Conservation (phyloP, 2,888 invertebrate species). For the Ectemnius cavifrons region DNA sequence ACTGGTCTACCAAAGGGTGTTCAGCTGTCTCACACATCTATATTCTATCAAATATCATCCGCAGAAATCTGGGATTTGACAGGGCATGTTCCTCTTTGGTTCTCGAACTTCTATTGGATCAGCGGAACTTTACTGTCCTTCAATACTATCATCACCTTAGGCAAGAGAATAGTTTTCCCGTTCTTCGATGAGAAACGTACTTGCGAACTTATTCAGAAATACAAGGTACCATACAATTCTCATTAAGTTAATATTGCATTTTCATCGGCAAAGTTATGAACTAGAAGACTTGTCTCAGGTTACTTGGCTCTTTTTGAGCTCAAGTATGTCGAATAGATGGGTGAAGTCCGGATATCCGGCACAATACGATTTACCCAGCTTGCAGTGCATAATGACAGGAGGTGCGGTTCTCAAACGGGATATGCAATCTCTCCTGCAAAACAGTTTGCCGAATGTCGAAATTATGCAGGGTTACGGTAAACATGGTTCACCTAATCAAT, state of each 20-base stretch:
- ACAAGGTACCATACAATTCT: slow-evolving; percentile 55
- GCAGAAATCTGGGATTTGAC: neutral
- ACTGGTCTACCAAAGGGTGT: slow-evolving; percentile 71
- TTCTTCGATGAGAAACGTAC: slow-evolving; percentile 59
- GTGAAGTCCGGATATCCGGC: slow-evolving; percentile 31
- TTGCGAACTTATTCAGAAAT: slow-evolving; percentile 67
- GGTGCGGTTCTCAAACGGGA: slow-evolving; percentile 53
- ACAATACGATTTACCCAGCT: slow-evolving; percentile 53
- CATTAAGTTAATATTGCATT: neutral
- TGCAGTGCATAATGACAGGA: slow-evolving; percentile 41
- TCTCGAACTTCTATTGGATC: slow-evolving; percentile 69
- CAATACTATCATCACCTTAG: slow-evolving; percentile 19
- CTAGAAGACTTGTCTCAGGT: slow-evolving; percentile 41
- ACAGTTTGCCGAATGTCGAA: slow-evolving; percentile 32
- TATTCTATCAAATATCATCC: slow-evolving; percentile 30
- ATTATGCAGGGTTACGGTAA: slow-evolving; percentile 60
- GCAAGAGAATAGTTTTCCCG: slow-evolving; percentile 57
- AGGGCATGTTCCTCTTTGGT: slow-evolving; percentile 43
- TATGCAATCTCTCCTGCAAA: slow-evolving; percentile 36
- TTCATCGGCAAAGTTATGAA: neutral
- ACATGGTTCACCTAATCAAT: neutral
- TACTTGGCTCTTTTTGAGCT: slow-evolving; percentile 51
- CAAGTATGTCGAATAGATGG: slow-evolving; percentile 58
- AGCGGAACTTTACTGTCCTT: slow-evolving; percentile 60
- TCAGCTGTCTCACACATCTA: slow-evolving; percentile 58